Conservation (phyloP, 2,888 invertebrate genomes). For the Adineta ricciae region DNA sequence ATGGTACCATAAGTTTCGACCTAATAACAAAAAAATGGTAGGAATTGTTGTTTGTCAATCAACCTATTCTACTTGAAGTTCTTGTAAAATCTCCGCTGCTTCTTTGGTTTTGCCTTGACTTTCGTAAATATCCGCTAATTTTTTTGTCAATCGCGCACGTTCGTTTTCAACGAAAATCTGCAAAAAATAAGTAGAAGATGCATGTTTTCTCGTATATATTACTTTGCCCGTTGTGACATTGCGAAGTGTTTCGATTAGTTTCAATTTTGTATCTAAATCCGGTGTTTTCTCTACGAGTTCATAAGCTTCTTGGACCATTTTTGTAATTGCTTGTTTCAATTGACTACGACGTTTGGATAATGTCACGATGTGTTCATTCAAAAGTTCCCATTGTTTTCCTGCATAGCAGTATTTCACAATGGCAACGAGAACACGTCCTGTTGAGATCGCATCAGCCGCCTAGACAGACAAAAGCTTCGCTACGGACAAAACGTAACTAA, state of each 20-base stretch:
- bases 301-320: slow-evolving; percentile 81
- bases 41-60: slow-evolving; percentile 35
- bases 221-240: slow-evolving; percentile 86
- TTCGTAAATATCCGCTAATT: slow-evolving; percentile 55
- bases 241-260: slow-evolving; percentile 85
- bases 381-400: slow-evolving; percentile 76
- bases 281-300: slow-evolving; percentile 83
- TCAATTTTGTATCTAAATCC: slow-evolving; percentile 75
- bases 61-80: slow-evolving; percentile 66
- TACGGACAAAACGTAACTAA: not conserved
- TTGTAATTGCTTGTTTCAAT: slow-evolving; percentile 77
- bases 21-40: slow-evolving; percentile 42
- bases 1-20: slow-evolving; percentile 95
- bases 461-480: not conserved
- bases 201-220: not conserved
- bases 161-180: slow-evolving; percentile 97
- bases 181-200: not conserved
- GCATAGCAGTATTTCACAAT: slow-evolving; percentile 78
- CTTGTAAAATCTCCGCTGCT: slow-evolving; percentile 85
- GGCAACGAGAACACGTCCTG: slow-evolving; percentile 71
- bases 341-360: slow-evolving; percentile 87
- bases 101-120: slow-evolving; percentile 60
- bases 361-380: slow-evolving; percentile 82
- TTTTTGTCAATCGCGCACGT: slow-evolving; percentile 80
- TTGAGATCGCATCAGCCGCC: slow-evolving; percentile 24